Evolutionary conservation across 2,888 invertebrate species (phyloP).

Genomic region (Polia nebulosa): DNA sequence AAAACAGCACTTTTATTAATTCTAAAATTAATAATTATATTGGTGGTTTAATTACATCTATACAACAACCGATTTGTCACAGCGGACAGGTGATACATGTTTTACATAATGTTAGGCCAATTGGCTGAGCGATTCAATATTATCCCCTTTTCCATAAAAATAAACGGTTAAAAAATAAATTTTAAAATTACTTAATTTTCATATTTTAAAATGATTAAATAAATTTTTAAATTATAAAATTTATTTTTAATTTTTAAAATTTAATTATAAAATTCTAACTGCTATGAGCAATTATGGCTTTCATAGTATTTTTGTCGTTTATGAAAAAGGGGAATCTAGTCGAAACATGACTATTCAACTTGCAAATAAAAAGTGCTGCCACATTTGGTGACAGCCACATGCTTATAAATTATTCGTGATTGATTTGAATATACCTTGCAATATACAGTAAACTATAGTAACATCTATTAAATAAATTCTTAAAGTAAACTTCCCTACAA

Average conservation of each 20-base stretch:
- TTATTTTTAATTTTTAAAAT: too few relatives aligned
- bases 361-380: constrained; percentile 3
- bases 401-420: background rate
- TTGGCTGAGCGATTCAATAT: constrained; percentile 24
- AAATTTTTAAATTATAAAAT: too few relatives aligned
- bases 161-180: too few relatives aligned
- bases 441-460: constrained; percentile 19
- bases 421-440: constrained; percentile 9
- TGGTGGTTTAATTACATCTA: constrained; percentile 41
- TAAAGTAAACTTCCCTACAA: constrained; percentile 24
- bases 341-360: background rate
- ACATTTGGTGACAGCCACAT: constrained; percentile 1
- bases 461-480: constrained; percentile 10
- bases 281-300: background rate
- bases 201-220: too few relatives aligned
- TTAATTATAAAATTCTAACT: background rate
- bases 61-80: constrained; percentile 49
- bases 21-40: constrained; percentile 25
- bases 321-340: constrained; percentile 1
- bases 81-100: constrained; percentile 11
- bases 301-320: background rate
- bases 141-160: background rate
- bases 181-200: too few relatives aligned
- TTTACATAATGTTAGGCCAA: constrained; percentile 34
- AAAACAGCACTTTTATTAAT: constrained; percentile 57